Evolutionary conservation across 2,797 vertebrate species (phyloP).

Genomic region (Syngnathus acus): DNA sequence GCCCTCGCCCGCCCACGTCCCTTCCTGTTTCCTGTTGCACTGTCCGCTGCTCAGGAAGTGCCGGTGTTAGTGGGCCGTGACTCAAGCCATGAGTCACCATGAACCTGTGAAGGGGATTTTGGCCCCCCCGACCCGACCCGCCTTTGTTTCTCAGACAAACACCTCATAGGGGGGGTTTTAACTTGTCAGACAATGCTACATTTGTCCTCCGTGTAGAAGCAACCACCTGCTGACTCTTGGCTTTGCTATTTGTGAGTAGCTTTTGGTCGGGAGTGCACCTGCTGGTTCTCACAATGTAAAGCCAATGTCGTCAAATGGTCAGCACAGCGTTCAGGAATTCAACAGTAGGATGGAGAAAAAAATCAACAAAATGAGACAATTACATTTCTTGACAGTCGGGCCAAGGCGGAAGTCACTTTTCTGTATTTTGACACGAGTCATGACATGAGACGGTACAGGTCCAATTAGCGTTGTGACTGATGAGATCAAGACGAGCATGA

Average conservation of each 20-base stretch:
- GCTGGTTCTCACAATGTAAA: conserved; percentile 32
- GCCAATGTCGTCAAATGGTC: no score
- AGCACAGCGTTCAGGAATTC: neutral
- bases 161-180: conserved; percentile 39
- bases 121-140: neutral
- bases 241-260: conserved; percentile 44
- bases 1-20: conserved; percentile 47
- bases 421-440: neutral
- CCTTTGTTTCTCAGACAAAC: conserved; percentile 53
- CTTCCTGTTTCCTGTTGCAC: conserved; percentile 67
- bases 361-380: neutral
- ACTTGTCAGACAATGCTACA: conserved; percentile 43
- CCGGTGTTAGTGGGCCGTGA: conserved; percentile 33
- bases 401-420: neutral
- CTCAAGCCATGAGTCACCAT: conserved; percentile 43
- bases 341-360: neutral
- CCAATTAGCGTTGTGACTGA: neutral
- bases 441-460: neutral
- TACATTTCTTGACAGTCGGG: neutral
- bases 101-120: conserved; percentile 11
- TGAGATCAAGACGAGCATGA: neutral
- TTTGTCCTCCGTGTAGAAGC: conserved; percentile 50
- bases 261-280: conserved; percentile 38
- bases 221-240: conserved; percentile 59
- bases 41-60: conserved; percentile 61